These are phyloP conservation scores for Palythoa grandiflora DNA, from an alignment of 92 coral and sea anemone genomes.

Conservation along the genomic window DNA sequence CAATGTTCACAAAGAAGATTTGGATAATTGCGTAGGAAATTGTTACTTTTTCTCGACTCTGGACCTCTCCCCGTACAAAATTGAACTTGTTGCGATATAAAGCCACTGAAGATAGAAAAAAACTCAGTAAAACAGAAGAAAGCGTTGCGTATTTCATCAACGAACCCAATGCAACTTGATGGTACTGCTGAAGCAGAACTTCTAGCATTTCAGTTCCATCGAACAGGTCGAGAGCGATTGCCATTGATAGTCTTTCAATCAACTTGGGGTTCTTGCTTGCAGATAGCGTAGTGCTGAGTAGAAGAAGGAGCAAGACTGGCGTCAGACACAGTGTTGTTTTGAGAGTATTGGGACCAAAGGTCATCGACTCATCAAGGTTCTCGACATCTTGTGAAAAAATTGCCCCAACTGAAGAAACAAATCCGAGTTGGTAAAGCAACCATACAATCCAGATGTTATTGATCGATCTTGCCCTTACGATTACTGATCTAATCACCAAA, in stretches of 20 bases:
- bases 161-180: not conserved
- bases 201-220: too few relatives aligned
- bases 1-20: constrained; percentile 36
- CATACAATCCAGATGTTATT: not conserved
- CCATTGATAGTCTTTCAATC: constrained; percentile 39
- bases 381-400: constrained; percentile 50
- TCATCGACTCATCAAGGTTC: constrained; percentile 42
- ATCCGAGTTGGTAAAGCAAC: too few relatives aligned
- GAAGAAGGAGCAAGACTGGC: constrained; percentile 26
- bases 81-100: constrained; percentile 56
- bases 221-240: too few relatives aligned
- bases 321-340: constrained; percentile 63
- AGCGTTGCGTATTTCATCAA: constrained; percentile 45
- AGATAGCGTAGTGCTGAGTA: constrained; percentile 59
- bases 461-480: constrained; percentile 16
- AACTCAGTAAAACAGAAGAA: constrained; percentile 3
- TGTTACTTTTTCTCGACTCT: constrained; percentile 1
- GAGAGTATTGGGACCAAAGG: constrained; percentile 60
- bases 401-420: constrained; percentile 33
- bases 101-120: constrained; percentile 52
- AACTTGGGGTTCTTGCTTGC: constrained; percentile 38
- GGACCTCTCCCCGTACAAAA: not conserved
- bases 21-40: constrained; percentile 20
- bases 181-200: too few relatives aligned
- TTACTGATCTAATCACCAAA: too few relatives aligned